Percentiles rank a stretch among this genome's conserved stretches.
These are phyloP conservation scores for Sebastes miniatus DNA, from an alignment of 2,797 vertebrate species.

Conservation along the genomic window DNA sequence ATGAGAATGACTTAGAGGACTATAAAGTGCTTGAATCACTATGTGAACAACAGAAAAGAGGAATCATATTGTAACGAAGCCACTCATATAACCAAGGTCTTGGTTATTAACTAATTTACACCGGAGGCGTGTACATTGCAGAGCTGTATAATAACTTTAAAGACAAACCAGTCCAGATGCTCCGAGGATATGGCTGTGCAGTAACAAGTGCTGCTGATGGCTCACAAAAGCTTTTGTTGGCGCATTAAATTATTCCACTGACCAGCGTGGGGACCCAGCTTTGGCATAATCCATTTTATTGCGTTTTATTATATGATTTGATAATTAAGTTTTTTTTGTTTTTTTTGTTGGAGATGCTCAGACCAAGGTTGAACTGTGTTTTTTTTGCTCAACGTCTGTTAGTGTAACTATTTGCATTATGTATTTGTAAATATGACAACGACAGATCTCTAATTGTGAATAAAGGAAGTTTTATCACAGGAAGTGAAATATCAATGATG, in stretches of 20 bases:
- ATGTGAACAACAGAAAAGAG: constrained; percentile 27
- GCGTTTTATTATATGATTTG: constrained; percentile 36
- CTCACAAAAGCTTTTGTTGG: constrained; percentile 19
- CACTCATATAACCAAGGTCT: neutral
- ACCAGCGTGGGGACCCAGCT: constrained; percentile 33
- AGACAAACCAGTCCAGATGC: neutral
- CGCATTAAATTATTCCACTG: constrained; percentile 30
- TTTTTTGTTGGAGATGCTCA: constrained; percentile 33
- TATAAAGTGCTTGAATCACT: neutral
- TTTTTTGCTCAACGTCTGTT: constrained; percentile 49
- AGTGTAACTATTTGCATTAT: constrained; percentile 63
- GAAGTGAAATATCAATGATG: constrained; percentile 32
- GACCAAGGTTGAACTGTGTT: constrained; percentile 48
- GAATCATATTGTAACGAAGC: neutral
- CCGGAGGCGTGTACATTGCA: constrained; percentile 14
- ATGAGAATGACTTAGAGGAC: neutral
- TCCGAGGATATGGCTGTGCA: neutral
- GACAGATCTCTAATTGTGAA: constrained; percentile 62
- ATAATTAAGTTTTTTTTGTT: constrained; percentile 2
- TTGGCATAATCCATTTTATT: constrained; percentile 42
- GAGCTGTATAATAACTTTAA: neutral
- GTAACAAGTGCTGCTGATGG: neutral
- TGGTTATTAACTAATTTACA: neutral
- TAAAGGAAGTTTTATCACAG: constrained; percentile 67
- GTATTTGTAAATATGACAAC: constrained; percentile 67